A percentile compares a stretch with the other conserved stretches of the same genome.
phyloP scores from a whole-genome alignment of 2,113 vertebrate species.

The Centropus bengalensis region DNA sequence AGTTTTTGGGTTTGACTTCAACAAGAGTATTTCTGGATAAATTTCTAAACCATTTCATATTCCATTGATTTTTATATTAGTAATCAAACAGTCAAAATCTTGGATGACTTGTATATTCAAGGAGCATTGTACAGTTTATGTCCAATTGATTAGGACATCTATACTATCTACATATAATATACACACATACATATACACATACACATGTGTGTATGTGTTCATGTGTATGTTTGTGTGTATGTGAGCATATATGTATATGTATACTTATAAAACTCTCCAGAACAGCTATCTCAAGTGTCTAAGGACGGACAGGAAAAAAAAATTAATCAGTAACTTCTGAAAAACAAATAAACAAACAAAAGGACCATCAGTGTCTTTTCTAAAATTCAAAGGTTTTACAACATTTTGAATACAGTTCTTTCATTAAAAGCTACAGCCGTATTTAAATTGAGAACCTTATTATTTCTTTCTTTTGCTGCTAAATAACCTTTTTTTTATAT shows the following conservation, averaged over 20 bases:
- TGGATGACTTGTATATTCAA: background rate
- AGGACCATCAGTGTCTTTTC: background rate
- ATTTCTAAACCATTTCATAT: background rate
- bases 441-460: background rate
- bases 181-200: rapidly evolving
- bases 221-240: too few relatives aligned
- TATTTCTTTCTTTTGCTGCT: background rate
- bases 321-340: background rate
- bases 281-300: background rate
- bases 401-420: background rate
- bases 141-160: background rate
- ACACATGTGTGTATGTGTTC: background rate
- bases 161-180: too few relatives aligned
- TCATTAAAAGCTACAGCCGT: background rate
- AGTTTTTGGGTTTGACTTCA: background rate
- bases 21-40: background rate
- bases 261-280: background rate
- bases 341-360: background rate
- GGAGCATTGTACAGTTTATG: background rate
- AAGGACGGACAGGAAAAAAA: background rate
- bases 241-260: too few relatives aligned
- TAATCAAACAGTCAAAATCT: background rate
- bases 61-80: background rate
- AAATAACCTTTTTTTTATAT: background rate
- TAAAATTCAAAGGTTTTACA: background rate